These are phyloP conservation scores for Arnoldichthys spilopterus DNA, from an alignment of 2,797 vertebrate species.

Conservation along the genomic window DNA sequence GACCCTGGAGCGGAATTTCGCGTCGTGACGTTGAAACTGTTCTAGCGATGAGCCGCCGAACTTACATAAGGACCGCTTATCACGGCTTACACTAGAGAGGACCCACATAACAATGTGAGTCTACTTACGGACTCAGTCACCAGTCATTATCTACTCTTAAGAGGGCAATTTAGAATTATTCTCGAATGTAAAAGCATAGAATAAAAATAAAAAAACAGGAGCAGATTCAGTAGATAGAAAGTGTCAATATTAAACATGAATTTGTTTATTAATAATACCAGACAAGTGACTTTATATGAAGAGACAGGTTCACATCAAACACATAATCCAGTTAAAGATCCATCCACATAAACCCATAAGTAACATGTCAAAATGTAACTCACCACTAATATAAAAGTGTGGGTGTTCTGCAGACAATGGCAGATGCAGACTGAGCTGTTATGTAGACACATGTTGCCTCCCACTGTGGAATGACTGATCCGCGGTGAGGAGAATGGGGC, in stretches of 20 bases:
- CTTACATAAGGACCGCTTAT: slow-evolving; percentile 38
- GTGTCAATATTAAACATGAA: not conserved
- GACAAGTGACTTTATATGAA: too few species aligned
- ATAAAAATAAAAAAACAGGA: not conserved
- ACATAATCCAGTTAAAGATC: not conserved
- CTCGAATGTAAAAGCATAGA: not conserved
- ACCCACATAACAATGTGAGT: slow-evolving; percentile 2
- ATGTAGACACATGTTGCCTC: slow-evolving; percentile 10
- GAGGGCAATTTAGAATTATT: not conserved
- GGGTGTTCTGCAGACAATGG: not conserved
- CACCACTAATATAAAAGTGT: too few species aligned
- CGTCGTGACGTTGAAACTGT: slow-evolving; percentile 32
- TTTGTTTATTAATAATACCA: too few species aligned
- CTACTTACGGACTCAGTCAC: not conserved
- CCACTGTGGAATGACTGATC: slow-evolving; percentile 29
- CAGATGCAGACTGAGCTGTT: not conserved
- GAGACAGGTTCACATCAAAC: too few species aligned
- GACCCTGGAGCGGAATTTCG: slow-evolving; percentile 36
- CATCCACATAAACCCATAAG: too few species aligned
- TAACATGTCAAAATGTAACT: not conserved
- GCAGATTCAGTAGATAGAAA: not conserved
- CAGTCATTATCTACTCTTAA: not conserved
- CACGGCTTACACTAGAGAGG: not conserved
- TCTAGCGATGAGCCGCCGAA: slow-evolving; percentile 29
- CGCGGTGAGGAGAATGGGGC: slow-evolving; percentile 18